Evolutionary conservation across 1,140 invertebrate genomes (phyloP).

Genomic region (Bemisia tabaci): DNA sequence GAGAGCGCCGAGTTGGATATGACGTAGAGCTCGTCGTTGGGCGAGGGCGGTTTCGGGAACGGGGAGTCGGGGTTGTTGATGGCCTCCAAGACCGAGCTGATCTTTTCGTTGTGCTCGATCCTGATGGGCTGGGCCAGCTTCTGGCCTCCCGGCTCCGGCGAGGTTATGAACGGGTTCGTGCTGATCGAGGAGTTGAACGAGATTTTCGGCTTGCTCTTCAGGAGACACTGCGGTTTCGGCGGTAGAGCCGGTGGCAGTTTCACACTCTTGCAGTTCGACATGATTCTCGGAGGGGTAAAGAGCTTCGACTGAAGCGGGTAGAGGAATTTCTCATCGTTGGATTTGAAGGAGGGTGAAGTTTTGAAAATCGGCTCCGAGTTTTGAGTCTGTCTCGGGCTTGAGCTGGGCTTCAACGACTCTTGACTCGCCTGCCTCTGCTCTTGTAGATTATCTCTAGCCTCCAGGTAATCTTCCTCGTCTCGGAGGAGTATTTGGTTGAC

Average conservation of each 20-base stretch:
- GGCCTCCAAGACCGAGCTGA: not conserved
- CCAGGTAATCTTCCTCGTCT: slow-evolving; percentile 34
- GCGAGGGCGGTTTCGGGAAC: not conserved
- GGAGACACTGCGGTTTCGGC: slow-evolving; percentile 39
- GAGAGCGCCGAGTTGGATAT: slow-evolving; percentile 23
- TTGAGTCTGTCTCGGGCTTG: not conserved
- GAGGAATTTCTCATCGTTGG: not conserved
- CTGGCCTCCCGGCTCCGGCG: not conserved
- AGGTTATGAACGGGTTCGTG: not conserved
- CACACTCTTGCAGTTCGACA: not conserved
- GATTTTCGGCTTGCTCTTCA: not conserved
- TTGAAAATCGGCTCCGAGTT: not conserved
- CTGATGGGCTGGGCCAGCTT: not conserved
- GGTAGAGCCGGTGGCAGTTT: slow-evolving; percentile 44
- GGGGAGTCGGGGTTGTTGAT: not conserved
- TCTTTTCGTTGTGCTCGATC: not conserved
- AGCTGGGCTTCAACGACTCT: not conserved
- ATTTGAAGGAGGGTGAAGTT: not conserved
- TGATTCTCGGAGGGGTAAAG: not conserved
- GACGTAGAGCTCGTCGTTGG: slow-evolving; percentile 21
- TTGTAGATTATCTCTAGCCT: slow-evolving; percentile 13
- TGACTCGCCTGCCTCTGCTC: not conserved
- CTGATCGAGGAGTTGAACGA: not conserved
- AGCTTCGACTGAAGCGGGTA: not conserved
- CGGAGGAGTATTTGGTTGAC: slow-evolving; percentile 57